A percentile compares a stretch with the other conserved stretches of the same genome.
These are phyloP conservation scores for Penaeus japonicus DNA, from an alignment of 1,140 invertebrate species.

Conservation along the genomic window DNA sequence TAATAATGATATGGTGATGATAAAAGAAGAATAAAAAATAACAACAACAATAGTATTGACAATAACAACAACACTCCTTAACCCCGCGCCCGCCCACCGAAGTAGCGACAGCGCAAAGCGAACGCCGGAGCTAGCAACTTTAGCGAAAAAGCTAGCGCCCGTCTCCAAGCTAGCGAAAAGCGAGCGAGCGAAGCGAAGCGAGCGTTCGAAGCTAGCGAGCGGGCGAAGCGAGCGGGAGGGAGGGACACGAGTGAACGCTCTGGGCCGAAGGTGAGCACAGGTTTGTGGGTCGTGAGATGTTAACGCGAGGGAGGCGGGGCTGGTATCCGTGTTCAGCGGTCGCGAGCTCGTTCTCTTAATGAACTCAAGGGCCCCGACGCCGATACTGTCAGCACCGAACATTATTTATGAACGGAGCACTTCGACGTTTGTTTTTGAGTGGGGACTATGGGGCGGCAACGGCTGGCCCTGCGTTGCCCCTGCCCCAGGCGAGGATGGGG, in stretches of 20 bases:
- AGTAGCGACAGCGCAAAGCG: too few relatives aligned
- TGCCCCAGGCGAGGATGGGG: not conserved
- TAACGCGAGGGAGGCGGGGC: slow-evolving; percentile 29
- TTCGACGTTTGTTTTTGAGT: slow-evolving; percentile 1
- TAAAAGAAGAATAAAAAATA: too few relatives aligned
- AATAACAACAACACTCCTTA: too few relatives aligned
- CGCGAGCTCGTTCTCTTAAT: slow-evolving; percentile 23
- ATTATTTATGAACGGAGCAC: slow-evolving; percentile 33
- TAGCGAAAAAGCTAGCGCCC: too few relatives aligned
- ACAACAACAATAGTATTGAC: too few relatives aligned
- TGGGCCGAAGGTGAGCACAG: slow-evolving; percentile 7
- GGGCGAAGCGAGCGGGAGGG: not conserved
- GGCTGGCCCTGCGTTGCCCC: not conserved
- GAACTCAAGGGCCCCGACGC: slow-evolving; percentile 37
- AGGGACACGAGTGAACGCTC: not conserved
- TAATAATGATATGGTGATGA: too few relatives aligned
- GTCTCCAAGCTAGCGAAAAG: too few relatives aligned
- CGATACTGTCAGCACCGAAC: slow-evolving; percentile 14
- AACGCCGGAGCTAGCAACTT: too few relatives aligned
- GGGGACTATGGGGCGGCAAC: not conserved
- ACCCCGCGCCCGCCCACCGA: too few relatives aligned
- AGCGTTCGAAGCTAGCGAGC: too few relatives aligned
- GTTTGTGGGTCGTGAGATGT: not conserved
- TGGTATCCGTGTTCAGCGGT: slow-evolving; percentile 18
- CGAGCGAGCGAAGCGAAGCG: too few relatives aligned